A percentile compares a stretch with the other conserved stretches of the same genome.
Conservation (phyloP, 2,888 invertebrate genomes). For the Ommatoiulus sabulosus region DNA sequence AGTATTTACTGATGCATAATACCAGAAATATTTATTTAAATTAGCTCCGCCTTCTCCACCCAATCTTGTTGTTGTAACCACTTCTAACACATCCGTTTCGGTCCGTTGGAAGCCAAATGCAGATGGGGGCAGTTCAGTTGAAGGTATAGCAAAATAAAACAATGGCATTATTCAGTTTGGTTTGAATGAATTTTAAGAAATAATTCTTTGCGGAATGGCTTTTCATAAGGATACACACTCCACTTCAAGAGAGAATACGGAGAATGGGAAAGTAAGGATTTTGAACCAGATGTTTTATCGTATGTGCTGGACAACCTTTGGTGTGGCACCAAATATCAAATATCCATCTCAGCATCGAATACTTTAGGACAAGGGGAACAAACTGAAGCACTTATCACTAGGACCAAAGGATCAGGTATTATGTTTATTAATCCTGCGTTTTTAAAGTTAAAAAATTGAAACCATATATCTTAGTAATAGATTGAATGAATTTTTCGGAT, state of each 20-base stretch:
- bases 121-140: constrained; percentile 49
- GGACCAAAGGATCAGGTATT: constrained; percentile 88
- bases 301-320: constrained; percentile 84
- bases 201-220: not conserved
- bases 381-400: constrained; percentile 87
- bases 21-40: not conserved
- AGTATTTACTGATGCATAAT: too few species aligned
- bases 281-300: constrained; percentile 65
- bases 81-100: constrained; percentile 52
- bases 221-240: constrained; percentile 80
- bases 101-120: constrained; percentile 54
- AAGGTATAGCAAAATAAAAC: constrained; percentile 2
- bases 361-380: constrained; percentile 90
- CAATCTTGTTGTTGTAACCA: constrained; percentile 29
- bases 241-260: constrained; percentile 95
- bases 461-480: too few species aligned
- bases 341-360: constrained; percentile 92
- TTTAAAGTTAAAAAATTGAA: too few species aligned
- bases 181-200: not conserved
- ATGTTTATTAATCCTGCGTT: not conserved
- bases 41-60: constrained; percentile 54
- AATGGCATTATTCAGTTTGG: not conserved
- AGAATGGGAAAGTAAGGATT: constrained; percentile 89
- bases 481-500: too few species aligned
- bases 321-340: constrained; percentile 93